phyloP scores from a whole-genome alignment of 2,113 vertebrate species.

The Pterocles orientalis region DNA sequence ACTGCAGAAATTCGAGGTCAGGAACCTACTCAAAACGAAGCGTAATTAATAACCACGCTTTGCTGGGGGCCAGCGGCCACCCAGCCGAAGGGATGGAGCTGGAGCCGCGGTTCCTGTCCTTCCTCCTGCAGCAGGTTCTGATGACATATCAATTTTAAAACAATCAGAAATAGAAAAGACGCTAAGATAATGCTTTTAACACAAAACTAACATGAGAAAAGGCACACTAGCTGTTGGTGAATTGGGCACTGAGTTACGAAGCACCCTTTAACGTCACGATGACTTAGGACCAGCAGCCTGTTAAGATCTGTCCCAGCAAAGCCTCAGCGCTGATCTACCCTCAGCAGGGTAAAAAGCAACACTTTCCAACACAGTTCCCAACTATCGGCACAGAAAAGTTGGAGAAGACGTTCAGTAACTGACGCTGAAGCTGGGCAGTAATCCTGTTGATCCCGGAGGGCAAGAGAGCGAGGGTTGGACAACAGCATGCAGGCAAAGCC shows the following conservation, averaged over 20 bases:
- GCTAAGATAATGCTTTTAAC: accelerated
- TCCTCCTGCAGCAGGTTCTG: accelerated
- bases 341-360: too few relatives aligned
- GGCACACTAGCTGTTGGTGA: accelerated
- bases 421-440: not conserved
- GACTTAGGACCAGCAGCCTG: accelerated
- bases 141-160: too few relatives aligned
- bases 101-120: not conserved
- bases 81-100: accelerated
- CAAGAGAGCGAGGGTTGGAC: not conserved
- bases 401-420: accelerated
- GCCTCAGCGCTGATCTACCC: too few relatives aligned
- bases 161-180: not conserved
- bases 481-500: too few relatives aligned
- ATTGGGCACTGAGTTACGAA: accelerated
- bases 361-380: not conserved
- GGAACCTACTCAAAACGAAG: not conserved
- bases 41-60: accelerated
- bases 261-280: accelerated
- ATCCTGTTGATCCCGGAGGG: accelerated
- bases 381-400: accelerated
- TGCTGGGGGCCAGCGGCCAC: not conserved
- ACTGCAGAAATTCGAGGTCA: not conserved
- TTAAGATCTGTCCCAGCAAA: accelerated
- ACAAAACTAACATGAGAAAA: not conserved